Evolutionary conservation across 2,113 vertebrate genomes (phyloP), one percentile per base, ranked within the genome.

Genomic region (Lepus timidus): DNA sequence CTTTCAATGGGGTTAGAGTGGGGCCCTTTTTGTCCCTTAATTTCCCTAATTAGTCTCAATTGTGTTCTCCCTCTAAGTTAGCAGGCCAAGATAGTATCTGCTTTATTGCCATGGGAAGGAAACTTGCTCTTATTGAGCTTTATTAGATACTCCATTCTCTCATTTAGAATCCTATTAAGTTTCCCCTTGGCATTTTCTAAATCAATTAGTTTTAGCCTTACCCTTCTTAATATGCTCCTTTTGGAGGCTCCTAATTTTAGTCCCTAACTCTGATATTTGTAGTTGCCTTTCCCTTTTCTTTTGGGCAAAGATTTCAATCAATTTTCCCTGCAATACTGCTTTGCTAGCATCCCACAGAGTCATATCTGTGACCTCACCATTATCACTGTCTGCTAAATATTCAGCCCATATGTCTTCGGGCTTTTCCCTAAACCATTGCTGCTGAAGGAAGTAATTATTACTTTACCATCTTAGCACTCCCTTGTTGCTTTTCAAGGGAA

Each of bases 291-390:
- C 91, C 58, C 88, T 97, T 96, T 95, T 93, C 97, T 97, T 97
- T 96, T 95, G 97, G 97, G 97, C 97, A 97, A 96, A 97, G 97
- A 97, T 97, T 97, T 97, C 97, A 97, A 97, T 97, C 97, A 97
- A 97, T 97, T 96, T 97, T 95, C 91, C 65, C 82, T 55, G 96
- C 96, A 87, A 97, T 97, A 91, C 94, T 93, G 96, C 97, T 96
- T 87, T 27, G 89, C 96, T 95, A 93, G 96, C 96, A 84, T 95
- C 86, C 97, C 97, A 85, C 93, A 79, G 97, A 96, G 97, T 96
- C 96, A 78, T 94, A 92, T 96, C 97, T 87, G 76, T 97, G 97
- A 97, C 97, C 97, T 93, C 97, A 96, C 95, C 85, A 95, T 95
- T 84, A 96, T 96, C 96, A 85, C 96, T 92, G 96, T 95, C 97